Percentiles rank a stretch among this genome's conserved stretches.
Conservation (phyloP, 2,888 invertebrate genomes). For the Tenthredo notha region DNA sequence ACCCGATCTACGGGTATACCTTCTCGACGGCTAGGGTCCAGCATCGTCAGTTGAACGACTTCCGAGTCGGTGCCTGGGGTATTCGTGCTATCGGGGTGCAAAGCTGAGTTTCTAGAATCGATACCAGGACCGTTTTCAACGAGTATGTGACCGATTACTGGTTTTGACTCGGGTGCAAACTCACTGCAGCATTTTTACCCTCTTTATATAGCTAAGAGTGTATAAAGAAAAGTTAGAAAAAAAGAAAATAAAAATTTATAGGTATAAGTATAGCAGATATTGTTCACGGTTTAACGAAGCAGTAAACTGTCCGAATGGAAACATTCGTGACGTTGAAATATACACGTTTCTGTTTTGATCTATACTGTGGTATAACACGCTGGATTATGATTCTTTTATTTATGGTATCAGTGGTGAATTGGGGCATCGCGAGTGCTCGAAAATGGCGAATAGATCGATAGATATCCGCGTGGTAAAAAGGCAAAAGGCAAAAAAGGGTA, state of each 20-base stretch:
- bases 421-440: neutral
- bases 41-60: slow-evolving; percentile 36
- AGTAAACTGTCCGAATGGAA: neutral
- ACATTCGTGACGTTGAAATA: neutral
- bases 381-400: slow-evolving; percentile 24
- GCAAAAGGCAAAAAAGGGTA: neutral
- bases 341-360: neutral
- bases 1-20: slow-evolving; percentile 18
- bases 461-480: neutral
- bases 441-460: neutral
- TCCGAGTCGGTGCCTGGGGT: slow-evolving; percentile 34
- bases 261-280: neutral
- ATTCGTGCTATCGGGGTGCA: neutral
- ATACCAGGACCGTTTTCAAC: slow-evolving; percentile 14
- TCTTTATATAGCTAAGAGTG: neutral
- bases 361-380: neutral
- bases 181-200: neutral
- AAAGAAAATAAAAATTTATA: neutral
- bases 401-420: slow-evolving; percentile 4
- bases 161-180: neutral
- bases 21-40: slow-evolving; percentile 8
- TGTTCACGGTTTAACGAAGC: neutral
- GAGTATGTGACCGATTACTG: neutral
- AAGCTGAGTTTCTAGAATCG: neutral
- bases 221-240: neutral